Evolutionary conservation across 2,888 invertebrate species (phyloP).

Genomic region (Orthosia gracilis): DNA sequence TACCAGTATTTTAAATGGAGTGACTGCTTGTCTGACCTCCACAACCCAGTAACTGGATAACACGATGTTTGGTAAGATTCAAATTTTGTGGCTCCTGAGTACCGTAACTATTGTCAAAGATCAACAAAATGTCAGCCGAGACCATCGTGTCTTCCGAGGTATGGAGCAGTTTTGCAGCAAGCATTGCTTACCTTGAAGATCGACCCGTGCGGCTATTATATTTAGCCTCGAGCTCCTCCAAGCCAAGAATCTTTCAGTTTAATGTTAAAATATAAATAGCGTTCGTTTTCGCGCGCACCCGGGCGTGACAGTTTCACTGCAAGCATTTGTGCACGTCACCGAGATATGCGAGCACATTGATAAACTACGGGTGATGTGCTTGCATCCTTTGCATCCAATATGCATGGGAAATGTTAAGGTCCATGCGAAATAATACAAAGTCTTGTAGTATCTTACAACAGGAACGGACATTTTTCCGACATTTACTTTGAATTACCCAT

Average conservation of each 20-base stretch:
- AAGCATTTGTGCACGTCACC: constrained; percentile 56
- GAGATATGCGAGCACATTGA: constrained; percentile 25
- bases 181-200: background rate
- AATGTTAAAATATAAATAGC: constrained; percentile 59
- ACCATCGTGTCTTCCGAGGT: background rate
- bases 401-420: constrained; percentile 2
- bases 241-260: background rate
- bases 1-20: no score
- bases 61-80: no score
- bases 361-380: constrained; percentile 4
- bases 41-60: no score
- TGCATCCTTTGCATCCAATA: constrained; percentile 30
- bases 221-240: background rate
- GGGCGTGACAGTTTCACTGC: constrained; percentile 77
- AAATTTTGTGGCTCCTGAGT: background rate
- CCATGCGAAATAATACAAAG: background rate
- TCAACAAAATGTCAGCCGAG: background rate
- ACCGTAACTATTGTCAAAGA: background rate
- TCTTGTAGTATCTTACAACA: no score
- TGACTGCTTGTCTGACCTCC: no score
- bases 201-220: background rate
- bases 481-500: background rate
- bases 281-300: constrained; percentile 78
- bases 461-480: background rate
- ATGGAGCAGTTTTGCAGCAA: background rate